Percentiles rank a stretch among this genome's conserved stretches.
phyloP scores from a whole-genome alignment of 2,797 vertebrate species.

The Steatocranus sp. region DNA sequence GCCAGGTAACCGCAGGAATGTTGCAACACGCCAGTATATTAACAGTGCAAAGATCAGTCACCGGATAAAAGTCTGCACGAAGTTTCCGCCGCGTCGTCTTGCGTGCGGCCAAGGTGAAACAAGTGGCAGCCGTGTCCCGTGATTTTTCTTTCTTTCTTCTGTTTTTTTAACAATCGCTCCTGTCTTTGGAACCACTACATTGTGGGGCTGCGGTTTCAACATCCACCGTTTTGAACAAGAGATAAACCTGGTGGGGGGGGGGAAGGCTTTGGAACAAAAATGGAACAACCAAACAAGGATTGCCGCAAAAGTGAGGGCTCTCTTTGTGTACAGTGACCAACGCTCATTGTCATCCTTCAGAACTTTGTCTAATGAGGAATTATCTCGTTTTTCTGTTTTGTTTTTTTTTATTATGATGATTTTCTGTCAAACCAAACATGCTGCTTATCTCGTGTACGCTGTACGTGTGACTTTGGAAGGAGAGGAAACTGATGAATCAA shows the following conservation, averaged over 20 bases:
- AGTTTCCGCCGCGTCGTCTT: background rate
- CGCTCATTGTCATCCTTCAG: slow-evolving; percentile 53
- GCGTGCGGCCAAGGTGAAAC: background rate
- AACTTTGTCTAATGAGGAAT: slow-evolving; percentile 56
- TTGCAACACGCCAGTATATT: slow-evolving; percentile 7
- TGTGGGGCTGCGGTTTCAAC: slow-evolving; percentile 28
- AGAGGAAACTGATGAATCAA: slow-evolving; percentile 44
- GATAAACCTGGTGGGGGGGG: slow-evolving; percentile 9
- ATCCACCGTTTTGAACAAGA: slow-evolving; percentile 3
- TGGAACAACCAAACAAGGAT: slow-evolving; percentile 50
- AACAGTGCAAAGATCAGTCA: background rate
- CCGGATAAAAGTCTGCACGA: slow-evolving; percentile 2
- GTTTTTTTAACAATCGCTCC: slow-evolving; percentile 22
- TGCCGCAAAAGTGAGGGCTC: slow-evolving; percentile 20
- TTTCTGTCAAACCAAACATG: slow-evolving; percentile 76
- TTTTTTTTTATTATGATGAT: background rate
- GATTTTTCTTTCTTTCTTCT: slow-evolving; percentile 6
- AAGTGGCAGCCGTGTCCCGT: slow-evolving; percentile 7
- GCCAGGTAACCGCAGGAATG: background rate
- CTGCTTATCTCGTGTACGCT: slow-evolving; percentile 78
- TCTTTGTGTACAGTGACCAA: slow-evolving; percentile 72
- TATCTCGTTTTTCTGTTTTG: background rate
- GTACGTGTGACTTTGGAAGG: slow-evolving; percentile 61
- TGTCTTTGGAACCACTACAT: slow-evolving; percentile 37
- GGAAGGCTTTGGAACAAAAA: slow-evolving; percentile 37